Evolutionary conservation across 2,797 vertebrate genomes (phyloP), one percentile per base, ranked within the genome.

Genomic region (Nannoperca obscura): DNA sequence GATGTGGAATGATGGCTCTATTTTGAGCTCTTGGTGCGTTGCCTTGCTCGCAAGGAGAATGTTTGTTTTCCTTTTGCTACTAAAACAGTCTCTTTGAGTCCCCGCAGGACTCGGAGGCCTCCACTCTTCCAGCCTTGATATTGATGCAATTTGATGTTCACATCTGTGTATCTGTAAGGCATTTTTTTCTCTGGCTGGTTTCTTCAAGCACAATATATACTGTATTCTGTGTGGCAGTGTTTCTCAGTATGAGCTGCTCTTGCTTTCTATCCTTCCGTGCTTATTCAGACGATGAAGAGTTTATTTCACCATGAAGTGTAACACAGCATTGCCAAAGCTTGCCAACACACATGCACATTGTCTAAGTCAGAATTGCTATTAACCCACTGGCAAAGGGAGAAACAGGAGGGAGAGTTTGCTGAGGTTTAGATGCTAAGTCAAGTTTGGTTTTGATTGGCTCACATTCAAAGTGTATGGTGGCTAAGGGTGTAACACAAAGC

Each of bases 141-240:
- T 69, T 91, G 86, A 93, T 91, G 89, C 87, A 87, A 80, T 85
- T 81, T 90, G 91, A 93, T 92, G 90, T 91, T 91, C 86, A 89
- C 83, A 86, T 91, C 91, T 88, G 86, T 89, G 88, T 74, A 80
- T 90, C 87, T 89, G 79, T 71, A 60, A 91, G 88, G 82, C 85
- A 73, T 84, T 73, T 88, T 70, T 74, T 71, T 78, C 55, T 84
- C 17, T 83, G 38, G 63, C 87, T 83, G 90, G 83, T 91, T 90
- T 82, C 85, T 83, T 78, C 52, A 74, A 89, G 69, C 54, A 83
- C 73, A 84, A 47, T 75, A 74, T 82, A 83, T 49, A 81, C 81
- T 80, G 24, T 27, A 27, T 58, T 74, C 46, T 53, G 15, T 54
- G 55, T 32, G 38, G 60, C 3, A 0, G 58, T 61, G 32, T 64